Percentiles rank a stretch among this genome's conserved stretches.
Evolutionary conservation across 2,888 invertebrate genomes (phyloP).

Genomic region (Drosophila basisetae): DNA sequence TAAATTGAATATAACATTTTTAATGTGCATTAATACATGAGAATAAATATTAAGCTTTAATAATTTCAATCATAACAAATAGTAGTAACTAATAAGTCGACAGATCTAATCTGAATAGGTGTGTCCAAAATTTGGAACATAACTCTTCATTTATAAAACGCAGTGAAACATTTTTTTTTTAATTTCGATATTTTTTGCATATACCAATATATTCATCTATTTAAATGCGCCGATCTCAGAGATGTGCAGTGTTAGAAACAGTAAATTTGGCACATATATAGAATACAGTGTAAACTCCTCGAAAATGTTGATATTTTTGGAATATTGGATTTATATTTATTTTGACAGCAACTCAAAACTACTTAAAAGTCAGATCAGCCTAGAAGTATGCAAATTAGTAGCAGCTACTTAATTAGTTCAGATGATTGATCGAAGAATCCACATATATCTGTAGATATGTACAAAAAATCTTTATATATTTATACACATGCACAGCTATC

Average conservation of each 20-base stretch:
- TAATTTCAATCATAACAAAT: not conserved
- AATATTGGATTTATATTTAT: not conserved
- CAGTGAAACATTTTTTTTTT: not conserved
- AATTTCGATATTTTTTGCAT: not conserved
- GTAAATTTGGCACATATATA: not conserved
- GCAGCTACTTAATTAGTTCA: slow-evolving; percentile 17
- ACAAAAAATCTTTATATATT: not conserved
- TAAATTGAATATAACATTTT: not conserved
- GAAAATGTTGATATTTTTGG: not conserved
- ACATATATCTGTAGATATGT: not conserved
- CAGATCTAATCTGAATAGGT: not conserved
- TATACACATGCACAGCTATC: not conserved
- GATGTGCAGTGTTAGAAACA: not conserved
- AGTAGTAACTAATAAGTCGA: not conserved
- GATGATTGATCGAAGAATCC: slow-evolving; percentile 17
- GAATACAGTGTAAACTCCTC: not conserved
- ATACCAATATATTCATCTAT: not conserved
- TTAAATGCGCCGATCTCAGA: not conserved
- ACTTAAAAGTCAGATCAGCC: slow-evolving; percentile 3
- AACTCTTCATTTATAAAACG: not conserved
- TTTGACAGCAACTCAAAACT: not conserved
- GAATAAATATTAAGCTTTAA: not conserved
- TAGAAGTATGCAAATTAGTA: slow-evolving; percentile 48
- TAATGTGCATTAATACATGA: not conserved
- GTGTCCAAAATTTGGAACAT: not conserved